phyloP scores from a whole-genome alignment of 2,797 vertebrate species.

The Pyrocephalus nanus region DNA sequence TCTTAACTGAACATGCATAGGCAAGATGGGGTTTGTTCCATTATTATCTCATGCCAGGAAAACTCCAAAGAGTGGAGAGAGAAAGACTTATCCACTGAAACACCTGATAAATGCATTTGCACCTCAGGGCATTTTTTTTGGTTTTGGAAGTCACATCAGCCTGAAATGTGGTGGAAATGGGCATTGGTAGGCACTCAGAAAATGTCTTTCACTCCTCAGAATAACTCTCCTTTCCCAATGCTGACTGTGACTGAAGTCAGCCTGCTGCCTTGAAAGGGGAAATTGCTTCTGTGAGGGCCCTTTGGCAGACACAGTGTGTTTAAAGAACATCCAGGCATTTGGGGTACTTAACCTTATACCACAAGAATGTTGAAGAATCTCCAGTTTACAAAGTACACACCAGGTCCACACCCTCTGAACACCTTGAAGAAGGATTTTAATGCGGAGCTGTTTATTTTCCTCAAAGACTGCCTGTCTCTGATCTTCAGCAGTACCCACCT shows the following conservation, averaged over 20 bases:
- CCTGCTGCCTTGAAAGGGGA: background rate
- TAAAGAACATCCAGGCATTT: background rate
- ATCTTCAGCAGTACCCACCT: background rate
- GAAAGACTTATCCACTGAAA: background rate
- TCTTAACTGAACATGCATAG: background rate
- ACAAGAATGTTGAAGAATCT: background rate
- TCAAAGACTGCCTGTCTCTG: background rate
- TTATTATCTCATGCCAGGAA: constrained; percentile 15
- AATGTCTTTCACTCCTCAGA: background rate
- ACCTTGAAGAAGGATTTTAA: background rate
- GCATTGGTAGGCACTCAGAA: background rate
- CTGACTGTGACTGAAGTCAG: background rate
- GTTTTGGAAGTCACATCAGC: constrained; percentile 11
- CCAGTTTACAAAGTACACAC: background rate
- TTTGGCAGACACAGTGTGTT: background rate
- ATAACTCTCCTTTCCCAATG: background rate
- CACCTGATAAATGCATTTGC: background rate
- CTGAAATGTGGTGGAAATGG: background rate
- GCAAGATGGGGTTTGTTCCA: background rate
- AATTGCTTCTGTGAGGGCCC: background rate
- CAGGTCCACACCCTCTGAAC: background rate
- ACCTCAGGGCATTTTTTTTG: background rate
- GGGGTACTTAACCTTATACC: background rate
- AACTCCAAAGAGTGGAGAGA: background rate
- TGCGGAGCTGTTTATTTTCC: background rate